These are phyloP conservation scores for Drosophila crucigera DNA, from an alignment of 2,888 invertebrate species.

Conservation along the genomic window DNA sequence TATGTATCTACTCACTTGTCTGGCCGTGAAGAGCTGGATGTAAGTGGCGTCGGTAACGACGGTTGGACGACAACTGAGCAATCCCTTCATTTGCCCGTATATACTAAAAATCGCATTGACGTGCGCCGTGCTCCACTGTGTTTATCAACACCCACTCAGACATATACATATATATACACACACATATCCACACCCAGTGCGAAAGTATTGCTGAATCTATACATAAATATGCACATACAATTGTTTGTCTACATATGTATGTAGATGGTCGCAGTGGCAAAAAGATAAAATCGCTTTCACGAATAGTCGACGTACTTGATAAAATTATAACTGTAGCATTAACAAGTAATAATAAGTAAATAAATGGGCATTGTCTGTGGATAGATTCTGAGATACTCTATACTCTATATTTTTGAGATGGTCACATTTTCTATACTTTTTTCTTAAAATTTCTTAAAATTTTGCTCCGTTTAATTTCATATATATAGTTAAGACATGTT, in stretches of 20 bases:
- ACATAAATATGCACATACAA: constrained; percentile 4
- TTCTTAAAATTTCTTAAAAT: not conserved
- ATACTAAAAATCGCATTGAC: constrained; percentile 46
- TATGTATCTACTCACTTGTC: constrained; percentile 54
- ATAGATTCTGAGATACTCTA: not conserved
- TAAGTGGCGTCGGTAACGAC: constrained; percentile 54
- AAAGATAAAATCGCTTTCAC: constrained; percentile 46
- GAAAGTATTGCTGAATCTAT: not conserved
- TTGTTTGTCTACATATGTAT: constrained; percentile 24
- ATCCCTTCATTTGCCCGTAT: constrained; percentile 13
- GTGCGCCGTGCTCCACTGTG: constrained; percentile 38
- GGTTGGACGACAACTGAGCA: constrained; percentile 65
- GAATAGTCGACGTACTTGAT: constrained; percentile 28
- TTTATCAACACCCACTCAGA: constrained; percentile 40
- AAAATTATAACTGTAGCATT: constrained; percentile 39
- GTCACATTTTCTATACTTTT: not conserved
- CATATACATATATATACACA: not conserved
- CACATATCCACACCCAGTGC: not conserved
- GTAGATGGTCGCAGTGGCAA: constrained; percentile 23
- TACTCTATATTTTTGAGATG: not conserved
- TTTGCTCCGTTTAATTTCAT: not conserved
- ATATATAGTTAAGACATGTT: not conserved
- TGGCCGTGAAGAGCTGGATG: constrained; percentile 30
- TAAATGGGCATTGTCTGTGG: not conserved
- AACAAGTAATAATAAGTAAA: constrained; percentile 9